These are phyloP conservation scores for Drosophila melanica DNA, from an alignment of 1,140 invertebrate genomes.

Conservation along the genomic window DNA sequence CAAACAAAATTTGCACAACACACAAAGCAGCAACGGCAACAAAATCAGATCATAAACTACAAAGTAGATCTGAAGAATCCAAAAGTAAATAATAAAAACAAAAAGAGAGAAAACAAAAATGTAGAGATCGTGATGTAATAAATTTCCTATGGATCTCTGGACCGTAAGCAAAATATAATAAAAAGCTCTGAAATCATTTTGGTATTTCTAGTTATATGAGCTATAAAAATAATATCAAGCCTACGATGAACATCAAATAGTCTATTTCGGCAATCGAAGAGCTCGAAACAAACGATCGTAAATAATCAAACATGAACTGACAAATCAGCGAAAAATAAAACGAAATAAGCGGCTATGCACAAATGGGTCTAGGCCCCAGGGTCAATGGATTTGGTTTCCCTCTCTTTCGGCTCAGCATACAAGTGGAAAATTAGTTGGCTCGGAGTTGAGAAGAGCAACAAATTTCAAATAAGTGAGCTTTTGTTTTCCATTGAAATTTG, in stretches of 20 bases:
- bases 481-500: constrained; percentile 81
- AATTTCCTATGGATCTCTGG: constrained; percentile 53
- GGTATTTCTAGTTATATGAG: constrained; percentile 38
- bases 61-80: constrained; percentile 47
- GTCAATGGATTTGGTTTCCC: constrained; percentile 24
- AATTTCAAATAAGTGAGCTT: constrained; percentile 78
- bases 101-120: constrained; percentile 39
- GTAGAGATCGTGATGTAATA: constrained; percentile 74
- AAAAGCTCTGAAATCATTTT: constrained; percentile 47
- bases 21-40: constrained; percentile 21
- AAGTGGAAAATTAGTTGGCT: constrained; percentile 77
- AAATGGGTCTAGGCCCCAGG: constrained; percentile 24
- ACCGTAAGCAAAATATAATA: constrained; percentile 38
- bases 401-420: constrained; percentile 32
- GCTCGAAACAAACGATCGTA: constrained; percentile 62
- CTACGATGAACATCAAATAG: constrained; percentile 53
- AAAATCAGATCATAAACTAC: constrained; percentile 51
- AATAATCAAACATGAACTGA: constrained; percentile 73
- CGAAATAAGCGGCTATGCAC: constrained; percentile 19
- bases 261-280: constrained; percentile 34
- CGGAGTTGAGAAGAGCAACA: constrained; percentile 42
- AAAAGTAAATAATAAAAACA: constrained; percentile 3
- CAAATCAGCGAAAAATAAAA: constrained; percentile 63
- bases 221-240: constrained; percentile 52
- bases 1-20: constrained; percentile 64